Percentiles rank a stretch among this genome's conserved stretches.
These are phyloP conservation scores for Halcyon leucocephala DNA, from an alignment of 2,797 vertebrate species.

Conservation along the genomic window DNA sequence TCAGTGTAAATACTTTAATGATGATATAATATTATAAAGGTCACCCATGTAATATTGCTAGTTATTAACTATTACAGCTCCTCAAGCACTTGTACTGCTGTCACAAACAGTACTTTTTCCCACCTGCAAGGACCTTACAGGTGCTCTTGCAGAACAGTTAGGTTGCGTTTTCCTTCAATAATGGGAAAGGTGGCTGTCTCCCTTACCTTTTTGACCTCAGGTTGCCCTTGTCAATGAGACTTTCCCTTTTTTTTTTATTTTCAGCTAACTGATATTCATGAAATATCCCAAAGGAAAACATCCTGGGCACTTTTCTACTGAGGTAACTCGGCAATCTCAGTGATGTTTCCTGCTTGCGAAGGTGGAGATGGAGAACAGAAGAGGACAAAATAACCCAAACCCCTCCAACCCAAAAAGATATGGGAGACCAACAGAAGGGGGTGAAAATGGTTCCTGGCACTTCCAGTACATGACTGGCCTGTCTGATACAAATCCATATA, in stretches of 20 bases:
- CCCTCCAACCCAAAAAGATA: neutral
- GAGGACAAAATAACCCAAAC: fast-evolving
- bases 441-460: neutral
- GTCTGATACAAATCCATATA: neutral
- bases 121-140: neutral
- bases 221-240: neutral
- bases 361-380: neutral
- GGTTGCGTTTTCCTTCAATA: neutral
- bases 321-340: neutral
- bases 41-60: neutral
- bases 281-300: neutral
- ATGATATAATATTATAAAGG: neutral
- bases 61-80: slow-evolving; percentile 21
- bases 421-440: neutral
- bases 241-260: neutral
- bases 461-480: neutral
- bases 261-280: neutral
- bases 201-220: neutral
- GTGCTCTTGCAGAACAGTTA: neutral
- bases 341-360: neutral
- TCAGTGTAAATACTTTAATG: slow-evolving; percentile 40
- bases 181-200: neutral
- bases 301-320: neutral
- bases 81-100: neutral
- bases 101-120: neutral